Percentiles rank a stretch among this genome's conserved stretches.
phyloP scores from a whole-genome alignment of 2,888 invertebrate genomes.

The Timema cristinae region DNA sequence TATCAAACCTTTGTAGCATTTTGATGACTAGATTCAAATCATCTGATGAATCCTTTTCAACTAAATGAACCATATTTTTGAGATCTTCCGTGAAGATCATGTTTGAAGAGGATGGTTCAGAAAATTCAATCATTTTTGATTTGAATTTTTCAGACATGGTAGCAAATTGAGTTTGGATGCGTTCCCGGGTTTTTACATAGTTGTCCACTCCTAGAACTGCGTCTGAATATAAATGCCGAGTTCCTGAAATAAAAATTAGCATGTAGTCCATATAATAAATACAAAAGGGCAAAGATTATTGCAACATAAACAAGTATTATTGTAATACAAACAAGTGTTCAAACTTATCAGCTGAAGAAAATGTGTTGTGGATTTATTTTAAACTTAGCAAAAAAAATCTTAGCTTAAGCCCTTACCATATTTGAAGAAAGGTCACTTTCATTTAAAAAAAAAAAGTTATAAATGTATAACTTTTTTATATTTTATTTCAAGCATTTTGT shows the following conservation, averaged over 20 bases:
- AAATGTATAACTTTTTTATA: too few relatives aligned
- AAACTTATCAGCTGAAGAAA: too few relatives aligned
- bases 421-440: too few relatives aligned
- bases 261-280: too few relatives aligned
- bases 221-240: constrained; percentile 53
- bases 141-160: constrained; percentile 63
- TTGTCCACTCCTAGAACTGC: constrained; percentile 59
- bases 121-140: constrained; percentile 64
- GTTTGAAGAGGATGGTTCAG: constrained; percentile 50
- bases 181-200: constrained; percentile 53
- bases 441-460: too few relatives aligned
- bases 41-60: constrained; percentile 53
- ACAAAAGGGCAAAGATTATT: too few relatives aligned
- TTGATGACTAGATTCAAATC: constrained; percentile 60
- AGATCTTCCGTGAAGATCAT: constrained; percentile 83
- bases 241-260: constrained; percentile 33
- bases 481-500: too few relatives aligned
- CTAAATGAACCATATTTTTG: constrained; percentile 73
- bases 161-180: constrained; percentile 56
- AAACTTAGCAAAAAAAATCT: too few relatives aligned
- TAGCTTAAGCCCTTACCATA: too few relatives aligned
- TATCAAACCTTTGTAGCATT: constrained; percentile 64
- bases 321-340: too few relatives aligned
- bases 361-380: too few relatives aligned
- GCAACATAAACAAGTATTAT: too few relatives aligned